Base-by-base conservation (phyloP, 2,888 invertebrate species). In the Boloria euphrosyne region DNA sequence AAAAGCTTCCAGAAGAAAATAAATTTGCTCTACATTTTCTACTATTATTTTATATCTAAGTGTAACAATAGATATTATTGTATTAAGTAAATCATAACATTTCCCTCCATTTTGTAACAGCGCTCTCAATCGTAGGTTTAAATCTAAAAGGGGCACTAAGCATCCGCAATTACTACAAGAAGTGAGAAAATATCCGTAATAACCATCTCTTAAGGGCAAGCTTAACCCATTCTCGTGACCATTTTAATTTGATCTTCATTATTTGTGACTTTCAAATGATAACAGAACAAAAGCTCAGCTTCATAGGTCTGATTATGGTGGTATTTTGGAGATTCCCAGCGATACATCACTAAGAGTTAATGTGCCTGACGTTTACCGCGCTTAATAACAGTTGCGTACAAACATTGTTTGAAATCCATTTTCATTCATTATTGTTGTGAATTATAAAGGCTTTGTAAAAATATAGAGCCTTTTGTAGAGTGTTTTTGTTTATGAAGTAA, bases 401-500 rank as follows among this genome's bases (percentile, higher is more conserved):
- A 74, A 78, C 74, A 74, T 69, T 73, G 73, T 76, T 74, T 76
- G 52, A 61, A 69, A 62, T 68, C 73, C 63, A 69, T 67, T 69
- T 74, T 70, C 74, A 73, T 68, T 71, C 75, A 72, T 71, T 72
- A 72, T 73, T 71, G 67, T 65, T 44, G 44, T 47, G 65, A 69
- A 70, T 70, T 71, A 67, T 68, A 71, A 73, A 73, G 68, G 70
- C 67, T 69, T 67, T 61, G 54, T 67, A 71, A 64, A 65, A 70
- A 65, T 55, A 57, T 60, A 57, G 47, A 31, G 60, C 49, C 63
- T 54, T 72, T 74, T 74, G 64, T 68, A 43, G 47, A 55, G 53
- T 44, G 66, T 58, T 69, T 67, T 70, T 70, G 69, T 67, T 62
- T 69, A 51, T 70, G 69, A 69, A 69, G 69, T 69, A 64, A 62